A percentile compares a stretch with the other conserved stretches of the same genome.
Conservation (phyloP, 2,113 vertebrate genomes). For the Elachura formosa region DNA sequence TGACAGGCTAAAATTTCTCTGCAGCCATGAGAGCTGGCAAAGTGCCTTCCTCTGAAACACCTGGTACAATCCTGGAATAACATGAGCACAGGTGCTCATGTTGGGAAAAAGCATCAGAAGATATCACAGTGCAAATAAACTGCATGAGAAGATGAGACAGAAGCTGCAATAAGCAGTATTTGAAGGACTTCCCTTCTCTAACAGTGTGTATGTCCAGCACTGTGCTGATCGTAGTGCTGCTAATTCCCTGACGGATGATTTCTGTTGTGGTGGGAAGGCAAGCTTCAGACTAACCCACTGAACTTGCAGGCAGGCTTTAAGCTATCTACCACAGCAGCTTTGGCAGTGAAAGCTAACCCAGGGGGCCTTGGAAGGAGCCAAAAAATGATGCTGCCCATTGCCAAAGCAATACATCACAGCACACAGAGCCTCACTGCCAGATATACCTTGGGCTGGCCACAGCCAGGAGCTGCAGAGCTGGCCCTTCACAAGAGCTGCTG, state of each 20-base stretch:
- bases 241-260: conserved; percentile 39
- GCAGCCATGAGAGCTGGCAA: neutral
- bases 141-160: neutral
- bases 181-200: conserved; percentile 10
- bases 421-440: conserved; percentile 56
- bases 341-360: conserved; percentile 12
- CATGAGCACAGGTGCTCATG: neutral
- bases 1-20: neutral
- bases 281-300: conserved; percentile 44
- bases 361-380: neutral
- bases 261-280: conserved; percentile 39
- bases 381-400: neutral
- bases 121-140: neutral
- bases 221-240: conserved; percentile 2
- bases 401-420: conserved; percentile 34
- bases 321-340: conserved; percentile 6
- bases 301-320: conserved; percentile 28
- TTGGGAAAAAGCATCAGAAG: neutral
- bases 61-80: neutral
- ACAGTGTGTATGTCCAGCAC: neutral
- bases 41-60: neutral
- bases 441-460: conserved; percentile 59
- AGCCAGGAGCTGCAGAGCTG: conserved; percentile 29
- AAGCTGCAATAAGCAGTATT: neutral
- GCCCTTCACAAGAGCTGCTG: conserved; percentile 24